Conservation (phyloP, 1,140 invertebrate genomes). For the Ceratina calcarata region DNA sequence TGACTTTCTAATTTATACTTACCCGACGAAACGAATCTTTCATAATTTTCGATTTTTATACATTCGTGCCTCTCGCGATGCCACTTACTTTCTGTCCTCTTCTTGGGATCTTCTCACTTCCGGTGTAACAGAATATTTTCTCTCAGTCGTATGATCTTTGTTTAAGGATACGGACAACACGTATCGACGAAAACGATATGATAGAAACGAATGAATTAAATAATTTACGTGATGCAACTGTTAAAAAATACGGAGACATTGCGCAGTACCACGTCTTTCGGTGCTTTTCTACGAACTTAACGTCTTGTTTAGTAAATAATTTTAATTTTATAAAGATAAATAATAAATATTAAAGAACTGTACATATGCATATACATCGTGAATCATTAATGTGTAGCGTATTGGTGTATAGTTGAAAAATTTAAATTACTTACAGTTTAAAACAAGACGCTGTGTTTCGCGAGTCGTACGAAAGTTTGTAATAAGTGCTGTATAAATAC, state of each 20-base stretch:
- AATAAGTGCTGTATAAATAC: conserved; percentile 27
- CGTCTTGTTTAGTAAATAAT: conserved; percentile 72
- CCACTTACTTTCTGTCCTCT: too few species aligned
- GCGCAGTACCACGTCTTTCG: conserved; percentile 60
- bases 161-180: not conserved
- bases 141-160: not conserved
- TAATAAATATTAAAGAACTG: conserved; percentile 54
- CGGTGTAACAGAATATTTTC: not conserved
- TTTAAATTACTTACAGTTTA: conserved; percentile 4
- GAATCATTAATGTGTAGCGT: conserved; percentile 32
- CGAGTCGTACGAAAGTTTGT: not conserved
- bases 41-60: too few species aligned
- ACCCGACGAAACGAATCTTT: too few species aligned
- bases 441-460: not conserved
- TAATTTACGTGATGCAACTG: too few species aligned
- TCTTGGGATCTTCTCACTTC: not conserved
- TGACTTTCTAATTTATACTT: too few species aligned
- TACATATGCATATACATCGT: conserved; percentile 67
- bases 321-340: conserved; percentile 68
- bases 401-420: conserved; percentile 47
- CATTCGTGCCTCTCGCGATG: too few species aligned
- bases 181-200: not conserved
- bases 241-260: conserved; percentile 38
- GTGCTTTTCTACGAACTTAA: conserved; percentile 67
- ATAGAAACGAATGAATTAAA: too few species aligned